Evolutionary conservation across 2,113 vertebrate genomes (phyloP), one percentile per base, ranked within the genome.

Genomic region (Pluvianellus socialis): DNA sequence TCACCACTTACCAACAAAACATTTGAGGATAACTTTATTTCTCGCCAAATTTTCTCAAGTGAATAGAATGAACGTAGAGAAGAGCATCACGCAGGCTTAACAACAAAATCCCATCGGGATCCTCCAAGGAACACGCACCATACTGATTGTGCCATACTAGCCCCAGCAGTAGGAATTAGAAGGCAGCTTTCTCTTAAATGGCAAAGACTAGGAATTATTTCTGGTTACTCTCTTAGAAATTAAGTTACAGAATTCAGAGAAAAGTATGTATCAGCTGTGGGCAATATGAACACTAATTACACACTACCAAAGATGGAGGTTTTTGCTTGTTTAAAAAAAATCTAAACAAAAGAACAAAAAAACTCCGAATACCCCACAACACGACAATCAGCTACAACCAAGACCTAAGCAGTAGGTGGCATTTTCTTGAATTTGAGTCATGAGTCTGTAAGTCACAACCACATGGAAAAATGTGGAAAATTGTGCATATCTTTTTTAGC

Each of bases 91-190:
- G 13, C 30, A 70, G 35, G 72, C 9, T 40, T 50, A 27, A n/a
- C 18, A 80, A 50, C 6, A 14, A 77, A 66, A 80, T 2, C 9
- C 45, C 40, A 40, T 40, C 22, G 52, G 83, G 47, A 76, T 32
- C 4, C 18, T 9, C 16, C 1, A 3, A 1, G 7, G 47, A 38
- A 7, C 28, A 50, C 26, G 10, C 9, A 14, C 4, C 7, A 4
- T 3, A 11, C 5, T 9, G 8, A 61, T 26, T 0, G 0, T 11
- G 67, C 63, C 56, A 21, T 7, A 35, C 6, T 4, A 67, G 70
- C 19, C 49, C 8, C 49, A 70, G 24, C 35, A 58, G 24, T 5
- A 67, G 26, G 38, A 71, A 71, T 10, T 6, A 88, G 28, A 71
- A 50, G 4, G 18, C 5, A 35, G 14, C 19, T 83, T 80, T 33